Evolutionary conservation across 2,113 vertebrate species (phyloP), one percentile per base, ranked within the genome.

Genomic region (Ictidomys tridecemlineatus): DNA sequence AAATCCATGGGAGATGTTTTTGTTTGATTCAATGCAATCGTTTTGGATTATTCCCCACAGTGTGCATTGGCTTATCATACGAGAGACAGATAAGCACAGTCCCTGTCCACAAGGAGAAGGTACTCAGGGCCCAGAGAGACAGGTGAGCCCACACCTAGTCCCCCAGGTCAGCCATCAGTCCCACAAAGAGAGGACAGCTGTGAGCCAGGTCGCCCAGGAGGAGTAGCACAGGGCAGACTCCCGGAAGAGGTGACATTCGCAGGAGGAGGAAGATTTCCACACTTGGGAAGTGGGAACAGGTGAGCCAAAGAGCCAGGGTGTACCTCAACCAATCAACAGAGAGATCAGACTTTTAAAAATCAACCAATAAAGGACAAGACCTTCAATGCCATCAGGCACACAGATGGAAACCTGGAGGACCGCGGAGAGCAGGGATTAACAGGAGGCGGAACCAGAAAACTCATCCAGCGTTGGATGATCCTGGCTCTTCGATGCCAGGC

Each of bases 21-120:
- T 88, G 37, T 77, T 89, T 77, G 34, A 95, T 77, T 45, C 73
- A 78, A 67, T 63, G 32, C 72, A 85, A 88, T 72, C n/a, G 18
- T 91, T 80, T 86, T 74, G n/a, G 45, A 45, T 92, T 78, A 53
- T 74, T 95, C 82, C 37, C 67, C 39, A 48, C 42, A 7, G 12
- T 39, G 53, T 10, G 14, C 63, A 78, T 53, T 89, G 78, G 39
- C 73, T 92, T 91, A 37, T 69, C 87, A 61, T 7, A 63, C 82
- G 72, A 51, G 74, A 94, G 70, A 89, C 48, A 16, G 70, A 42
- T 18, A 73, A 67, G 65, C 37, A 45, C 8, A 26, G 24, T 39
- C 53, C 6, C 80, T 76, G 90, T 39, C 58, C 70, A 30, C 56
- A 86, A 67, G 8, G 34, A 96, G 74, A 80, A 86, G 56, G 34